Base-by-base conservation (phyloP, 2,113 vertebrate genomes). In the Osmerus mordax region DNA sequence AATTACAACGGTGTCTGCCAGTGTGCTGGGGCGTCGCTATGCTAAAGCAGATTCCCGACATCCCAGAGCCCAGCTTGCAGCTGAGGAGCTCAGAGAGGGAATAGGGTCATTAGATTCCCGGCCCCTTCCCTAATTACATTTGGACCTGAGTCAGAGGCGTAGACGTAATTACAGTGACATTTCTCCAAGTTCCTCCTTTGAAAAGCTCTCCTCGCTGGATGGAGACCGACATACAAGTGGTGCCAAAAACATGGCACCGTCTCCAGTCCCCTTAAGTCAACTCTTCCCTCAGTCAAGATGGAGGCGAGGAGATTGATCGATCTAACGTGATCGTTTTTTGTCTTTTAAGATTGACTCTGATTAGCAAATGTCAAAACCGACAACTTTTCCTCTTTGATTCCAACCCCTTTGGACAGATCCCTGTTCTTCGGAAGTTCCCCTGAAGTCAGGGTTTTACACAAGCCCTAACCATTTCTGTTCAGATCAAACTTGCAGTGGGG, bases 161-260 rank as follows among this genome's bases (percentile, higher is more conserved):
- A 83, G 68, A 79, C 62, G 67, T 78, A 80, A 83, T 84, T 81
- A 75, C 64, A 70, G 55, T 80, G 61, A 72, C 78, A 69, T 82
- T 82, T 76, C 74, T 63, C 65, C 32, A 70, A 69, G 52, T 78
- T 71, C 32, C 63, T 25, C 19, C n/a, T 41, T 63, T 63, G 25
- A 32, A 76, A 80, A 71, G 16, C 18, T 41, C 18, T 47, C 19
- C 12, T 65, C 0, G 16, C 18, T 15, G 29, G 16, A 36, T 51
- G 4, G 0, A 65, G 9, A 41, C 63, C 7, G 52, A 61, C 54
- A 52, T 14, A 32, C 60, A 32, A 75, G 51, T 53, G 72, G 47
- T 29, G 66, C 47, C 16, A 55, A n/a, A 41, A 52, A 65, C 52
- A 71, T 23, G 32, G 11, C n/a, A 12, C 28, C 16, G 15, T 64